Conservation (phyloP, 2,113 vertebrate species). For the Sprattus sprattus region DNA sequence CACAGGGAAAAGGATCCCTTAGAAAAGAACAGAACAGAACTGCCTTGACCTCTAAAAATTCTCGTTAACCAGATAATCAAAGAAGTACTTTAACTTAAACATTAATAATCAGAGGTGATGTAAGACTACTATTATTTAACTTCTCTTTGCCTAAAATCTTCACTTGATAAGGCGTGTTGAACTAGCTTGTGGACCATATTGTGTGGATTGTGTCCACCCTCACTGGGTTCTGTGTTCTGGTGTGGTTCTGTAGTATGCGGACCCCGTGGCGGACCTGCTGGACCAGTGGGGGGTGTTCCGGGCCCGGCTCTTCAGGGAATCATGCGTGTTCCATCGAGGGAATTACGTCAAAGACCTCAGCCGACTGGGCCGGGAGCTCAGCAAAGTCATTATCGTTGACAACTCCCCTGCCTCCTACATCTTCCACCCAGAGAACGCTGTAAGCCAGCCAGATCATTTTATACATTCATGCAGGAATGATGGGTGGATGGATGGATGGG, state of each 20-base stretch:
- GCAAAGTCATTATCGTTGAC: slow-evolving; percentile 94
- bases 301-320: slow-evolving; percentile 93
- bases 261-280: slow-evolving; percentile 93
- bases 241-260: slow-evolving; percentile 83
- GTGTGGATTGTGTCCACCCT: no score
- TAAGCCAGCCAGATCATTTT: slow-evolving; percentile 63
- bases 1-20: no score
- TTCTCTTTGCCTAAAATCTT: no score
- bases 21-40: no score
- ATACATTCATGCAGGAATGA: background rate
- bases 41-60: no score
- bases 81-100: no score
- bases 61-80: no score
- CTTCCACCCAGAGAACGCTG: slow-evolving; percentile 98
- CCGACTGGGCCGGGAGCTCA: slow-evolving; percentile 90
- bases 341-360: slow-evolving; percentile 99
- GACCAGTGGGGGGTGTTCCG: slow-evolving; percentile 97
- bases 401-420: slow-evolving; percentile 98
- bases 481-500: background rate
- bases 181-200: no score
- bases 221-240: background rate
- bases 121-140: no score
- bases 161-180: no score
- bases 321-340: slow-evolving; percentile 95
- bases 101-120: no score